These are phyloP conservation scores for Pterophyllum scalare DNA, from an alignment of 2,113 vertebrate species.

Conservation along the genomic window DNA sequence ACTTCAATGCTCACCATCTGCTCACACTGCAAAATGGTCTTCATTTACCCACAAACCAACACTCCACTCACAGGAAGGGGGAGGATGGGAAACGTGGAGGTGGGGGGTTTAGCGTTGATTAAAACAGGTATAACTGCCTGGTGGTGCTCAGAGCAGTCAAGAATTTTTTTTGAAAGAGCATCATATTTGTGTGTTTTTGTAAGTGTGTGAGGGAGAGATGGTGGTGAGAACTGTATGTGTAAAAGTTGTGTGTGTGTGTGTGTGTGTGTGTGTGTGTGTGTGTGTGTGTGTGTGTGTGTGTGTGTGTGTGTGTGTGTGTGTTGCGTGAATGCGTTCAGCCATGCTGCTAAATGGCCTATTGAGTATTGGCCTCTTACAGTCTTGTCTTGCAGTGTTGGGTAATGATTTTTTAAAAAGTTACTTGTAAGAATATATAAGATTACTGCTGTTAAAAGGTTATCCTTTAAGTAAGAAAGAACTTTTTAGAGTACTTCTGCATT, in stretches of 20 bases:
- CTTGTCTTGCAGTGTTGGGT: neutral
- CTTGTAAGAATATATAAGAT: neutral
- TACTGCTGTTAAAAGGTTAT: neutral
- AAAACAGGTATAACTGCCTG: slow-evolving; percentile 74
- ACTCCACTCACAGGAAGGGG: slow-evolving; percentile 30
- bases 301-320: neutral
- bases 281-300: neutral
- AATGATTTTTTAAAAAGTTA: neutral
- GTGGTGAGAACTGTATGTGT: neutral
- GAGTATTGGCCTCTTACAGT: neutral
- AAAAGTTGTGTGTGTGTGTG: neutral
- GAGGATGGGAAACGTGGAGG: neutral
- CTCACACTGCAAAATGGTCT: slow-evolving; percentile 86
- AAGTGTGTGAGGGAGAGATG: neutral
- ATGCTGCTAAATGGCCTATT: neutral
- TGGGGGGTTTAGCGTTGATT: slow-evolving; percentile 1
- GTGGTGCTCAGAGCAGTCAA: slow-evolving; percentile 46
- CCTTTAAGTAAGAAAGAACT: neutral
- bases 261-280: neutral
- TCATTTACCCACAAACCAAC: slow-evolving; percentile 84
- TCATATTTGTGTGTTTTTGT: neutral
- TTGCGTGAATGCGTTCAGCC: neutral
- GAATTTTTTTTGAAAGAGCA: slow-evolving; percentile 62
- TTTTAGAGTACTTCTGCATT: neutral
- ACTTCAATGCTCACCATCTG: slow-evolving; percentile 93